Conservation (phyloP, 1,140 invertebrate genomes). For the Drosophila lacertosa region DNA sequence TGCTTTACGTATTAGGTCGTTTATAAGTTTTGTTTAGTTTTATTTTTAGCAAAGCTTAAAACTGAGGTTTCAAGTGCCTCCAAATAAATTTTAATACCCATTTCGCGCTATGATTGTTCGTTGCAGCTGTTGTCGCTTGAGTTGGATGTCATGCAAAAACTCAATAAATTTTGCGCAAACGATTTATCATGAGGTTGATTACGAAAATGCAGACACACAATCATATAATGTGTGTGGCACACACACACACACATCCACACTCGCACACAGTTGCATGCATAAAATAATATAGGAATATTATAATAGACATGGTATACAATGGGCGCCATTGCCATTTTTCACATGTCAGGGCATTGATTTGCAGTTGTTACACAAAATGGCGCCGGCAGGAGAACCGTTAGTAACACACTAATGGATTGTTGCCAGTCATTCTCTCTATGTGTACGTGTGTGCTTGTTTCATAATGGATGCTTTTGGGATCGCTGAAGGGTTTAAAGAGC, state of each 20-base stretch:
- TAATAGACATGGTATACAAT: constrained; percentile 77
- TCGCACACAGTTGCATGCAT: constrained; percentile 67
- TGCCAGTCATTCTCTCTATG: constrained; percentile 36
- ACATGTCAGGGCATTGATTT: constrained; percentile 76
- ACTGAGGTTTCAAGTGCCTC: background rate
- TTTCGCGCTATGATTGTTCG: constrained; percentile 35
- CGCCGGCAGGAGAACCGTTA: constrained; percentile 46
- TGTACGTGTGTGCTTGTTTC: constrained; percentile 2
- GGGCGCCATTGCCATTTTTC: constrained; percentile 70
- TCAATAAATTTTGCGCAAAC: constrained; percentile 79
- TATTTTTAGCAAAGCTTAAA: too few species aligned
- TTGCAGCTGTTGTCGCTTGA: constrained; percentile 60
- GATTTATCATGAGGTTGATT: constrained; percentile 81
- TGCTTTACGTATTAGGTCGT: too few species aligned
- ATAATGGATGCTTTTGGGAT: constrained; percentile 47
- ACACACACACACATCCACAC: constrained; percentile 17
- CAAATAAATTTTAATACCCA: constrained; percentile 6
- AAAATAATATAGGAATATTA: constrained; percentile 79
- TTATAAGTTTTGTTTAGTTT: too few species aligned
- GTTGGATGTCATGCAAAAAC: constrained; percentile 75
- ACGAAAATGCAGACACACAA: constrained; percentile 79
- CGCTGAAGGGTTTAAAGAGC: constrained; percentile 41
- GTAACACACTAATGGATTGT: constrained; percentile 75
- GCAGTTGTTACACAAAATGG: constrained; percentile 79
- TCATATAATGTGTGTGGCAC: constrained; percentile 40